Evolutionary conservation across 2,797 vertebrate species (phyloP), one percentile per base, ranked within the genome.

Genomic region (Urophycis tenuis): DNA sequence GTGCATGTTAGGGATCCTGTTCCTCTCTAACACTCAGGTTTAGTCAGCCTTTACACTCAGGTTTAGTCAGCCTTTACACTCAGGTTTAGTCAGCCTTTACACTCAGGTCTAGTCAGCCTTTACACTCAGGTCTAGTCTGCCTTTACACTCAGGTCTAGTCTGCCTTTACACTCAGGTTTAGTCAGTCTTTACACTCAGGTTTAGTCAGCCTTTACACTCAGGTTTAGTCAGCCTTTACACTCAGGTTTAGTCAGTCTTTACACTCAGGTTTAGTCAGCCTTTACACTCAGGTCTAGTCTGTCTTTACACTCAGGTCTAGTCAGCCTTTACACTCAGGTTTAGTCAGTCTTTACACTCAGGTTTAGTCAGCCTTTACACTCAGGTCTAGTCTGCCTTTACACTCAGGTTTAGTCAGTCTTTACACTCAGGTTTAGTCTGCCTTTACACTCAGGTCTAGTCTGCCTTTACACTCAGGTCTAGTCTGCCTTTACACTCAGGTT

Each of bases 1-100:
- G 77, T 75, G 79, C 74, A 75, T 81, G 85, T 85, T 87, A 82
- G 84, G 74, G 31, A 71, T 17, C 69, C 12, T 31, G 17, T 33
- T 11, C 14, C 69, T 71, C 31, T 71, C 3, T 17, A n/a, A n/a
- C 14, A 71, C 11, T 15, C 32, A 15, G 69, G 35, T 77, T 67
- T 79, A 41, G 79, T 22, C 74, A 41, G 30, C 70, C 83, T 78
- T 77, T n/a, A n/a, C 14, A 71, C 11, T 15, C 32, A 15, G 69
- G 35, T 77, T 67, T 79, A 41, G 79, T 22, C 74, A 41, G 30
- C 70, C 83, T 78, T 77, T n/a, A n/a, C 14, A 71, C 11, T 15
- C 32, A 15, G 69, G 35, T 77, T 67, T 79, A 41, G 79, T 22
- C 74, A 41, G 30, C 70, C 83, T 78, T 77, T n/a, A n/a, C 14